A percentile compares a stretch with the other conserved stretches of the same genome.
Conservation (phyloP, 53 echinoderm and acorn worm genomes). For the Pentamera pediparva region DNA sequence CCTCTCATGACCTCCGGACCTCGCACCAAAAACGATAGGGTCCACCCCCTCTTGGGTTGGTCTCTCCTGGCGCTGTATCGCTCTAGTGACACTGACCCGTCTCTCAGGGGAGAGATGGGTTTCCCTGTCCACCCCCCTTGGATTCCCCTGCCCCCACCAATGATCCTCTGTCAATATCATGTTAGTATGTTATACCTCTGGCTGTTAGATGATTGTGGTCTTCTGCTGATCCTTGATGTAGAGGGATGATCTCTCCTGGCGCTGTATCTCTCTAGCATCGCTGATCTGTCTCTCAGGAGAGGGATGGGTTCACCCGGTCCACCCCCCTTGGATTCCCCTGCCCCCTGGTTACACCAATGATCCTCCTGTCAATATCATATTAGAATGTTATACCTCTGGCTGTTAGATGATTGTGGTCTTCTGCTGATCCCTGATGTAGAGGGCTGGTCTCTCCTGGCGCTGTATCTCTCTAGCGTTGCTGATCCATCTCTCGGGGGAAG, state of each 20-base stretch:
- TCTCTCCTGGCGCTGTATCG: conserved; percentile 43
- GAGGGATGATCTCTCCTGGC: conserved; percentile 4
- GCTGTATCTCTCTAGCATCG: conserved; percentile 75
- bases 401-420: conserved; percentile 12
- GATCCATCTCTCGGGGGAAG: conserved; percentile 64
- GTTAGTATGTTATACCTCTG: too few relatives aligned
- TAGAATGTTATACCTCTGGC: conserved; percentile 27
- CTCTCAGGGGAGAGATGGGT: conserved; percentile 69
- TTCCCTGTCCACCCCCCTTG: too few relatives aligned
- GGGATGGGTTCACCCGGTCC: conserved; percentile 83
- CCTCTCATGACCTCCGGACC: too few relatives aligned
- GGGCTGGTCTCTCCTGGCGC: conserved; percentile 25
- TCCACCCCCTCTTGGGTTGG: too few relatives aligned
- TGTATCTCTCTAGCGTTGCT: conserved; percentile 81
- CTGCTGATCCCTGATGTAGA: conserved; percentile 10
- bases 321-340: too few relatives aligned
- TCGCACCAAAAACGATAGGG: too few relatives aligned
- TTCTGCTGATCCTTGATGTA: conserved; percentile 3
- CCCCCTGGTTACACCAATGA: too few relatives aligned
- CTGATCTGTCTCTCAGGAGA: conserved; percentile 52
- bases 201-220: conserved; percentile 13
- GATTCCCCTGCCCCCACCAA: too few relatives aligned
- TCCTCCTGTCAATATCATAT: too few relatives aligned
- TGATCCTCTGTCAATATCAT: too few relatives aligned
- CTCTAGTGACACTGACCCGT: conserved; percentile 65